Evolutionary conservation across 1,140 invertebrate species (phyloP).

Genomic region (Leptinotarsa texana): DNA sequence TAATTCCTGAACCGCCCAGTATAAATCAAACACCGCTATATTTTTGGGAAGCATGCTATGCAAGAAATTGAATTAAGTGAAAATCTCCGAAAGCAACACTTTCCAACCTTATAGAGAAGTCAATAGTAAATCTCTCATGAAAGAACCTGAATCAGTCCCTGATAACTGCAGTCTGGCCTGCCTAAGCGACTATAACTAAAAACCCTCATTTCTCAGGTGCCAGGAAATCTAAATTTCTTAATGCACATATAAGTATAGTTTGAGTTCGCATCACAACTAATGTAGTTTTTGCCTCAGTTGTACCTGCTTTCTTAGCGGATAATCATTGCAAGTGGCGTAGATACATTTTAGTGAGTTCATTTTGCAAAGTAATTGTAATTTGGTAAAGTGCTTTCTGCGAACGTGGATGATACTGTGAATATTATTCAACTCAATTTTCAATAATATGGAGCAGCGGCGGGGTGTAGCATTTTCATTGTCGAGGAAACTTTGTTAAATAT

Average conservation of each 20-base stretch:
- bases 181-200: background rate
- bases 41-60: too few relatives aligned
- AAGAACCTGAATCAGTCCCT: background rate
- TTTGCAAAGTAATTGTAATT: constrained; percentile 28
- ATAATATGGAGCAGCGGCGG: background rate
- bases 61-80: too few relatives aligned
- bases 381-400: constrained; percentile 21
- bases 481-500: too few relatives aligned
- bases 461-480: too few relatives aligned
- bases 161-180: background rate
- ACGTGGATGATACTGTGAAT: constrained; percentile 1
- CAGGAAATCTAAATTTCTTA: constrained; percentile 27
- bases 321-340: background rate
- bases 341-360: constrained; percentile 13
- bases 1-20: too few relatives aligned
- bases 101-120: too few relatives aligned
- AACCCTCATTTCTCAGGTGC: constrained; percentile 14
- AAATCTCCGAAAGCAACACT: too few relatives aligned
- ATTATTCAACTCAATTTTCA: background rate
- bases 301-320: background rate
- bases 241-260: constrained; percentile 26
- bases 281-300: constrained; percentile 16
- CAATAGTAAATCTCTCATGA: too few relatives aligned
- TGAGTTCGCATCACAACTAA: constrained; percentile 21
- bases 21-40: too few relatives aligned